phyloP scores from a whole-genome alignment of 2,113 vertebrate species.

The Festucalex cinctus region DNA sequence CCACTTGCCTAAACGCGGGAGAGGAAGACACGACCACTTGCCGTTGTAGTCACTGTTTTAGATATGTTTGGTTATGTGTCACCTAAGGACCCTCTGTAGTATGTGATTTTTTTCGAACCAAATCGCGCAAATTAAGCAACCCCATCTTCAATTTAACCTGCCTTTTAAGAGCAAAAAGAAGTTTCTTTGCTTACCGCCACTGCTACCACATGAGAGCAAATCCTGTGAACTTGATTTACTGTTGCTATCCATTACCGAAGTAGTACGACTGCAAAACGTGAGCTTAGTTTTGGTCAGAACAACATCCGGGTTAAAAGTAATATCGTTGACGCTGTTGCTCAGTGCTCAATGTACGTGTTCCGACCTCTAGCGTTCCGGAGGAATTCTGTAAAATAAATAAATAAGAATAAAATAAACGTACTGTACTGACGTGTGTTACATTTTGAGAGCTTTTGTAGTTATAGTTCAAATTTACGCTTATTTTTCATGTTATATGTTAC shows the following conservation, averaged over 20 bases:
- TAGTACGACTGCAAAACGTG: background rate
- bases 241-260: conserved; percentile 49
- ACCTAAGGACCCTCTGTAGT: background rate
- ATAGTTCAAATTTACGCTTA: too few relatives aligned
- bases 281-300: background rate
- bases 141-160: background rate
- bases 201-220: conserved; percentile 66
- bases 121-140: background rate
- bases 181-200: conserved; percentile 53
- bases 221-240: conserved; percentile 57
- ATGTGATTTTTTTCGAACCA: background rate
- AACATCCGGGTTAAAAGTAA: conserved; percentile 25
- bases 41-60: too few relatives aligned
- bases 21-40: too few relatives aligned
- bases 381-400: rapidly evolving
- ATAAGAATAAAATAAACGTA: background rate
- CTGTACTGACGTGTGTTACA: background rate
- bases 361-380: conserved; percentile 44
- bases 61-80: too few relatives aligned
- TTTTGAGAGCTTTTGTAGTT: too few relatives aligned
- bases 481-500: too few relatives aligned
- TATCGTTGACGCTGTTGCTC: rapidly evolving
- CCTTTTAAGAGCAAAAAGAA: background rate
- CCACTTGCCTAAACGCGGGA: too few relatives aligned
- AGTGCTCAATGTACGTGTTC: background rate